Percentiles rank a stretch among this genome's conserved stretches.
Evolutionary conservation across 2,888 invertebrate species (phyloP).

Genomic region (Neoitamus cyanurus): DNA sequence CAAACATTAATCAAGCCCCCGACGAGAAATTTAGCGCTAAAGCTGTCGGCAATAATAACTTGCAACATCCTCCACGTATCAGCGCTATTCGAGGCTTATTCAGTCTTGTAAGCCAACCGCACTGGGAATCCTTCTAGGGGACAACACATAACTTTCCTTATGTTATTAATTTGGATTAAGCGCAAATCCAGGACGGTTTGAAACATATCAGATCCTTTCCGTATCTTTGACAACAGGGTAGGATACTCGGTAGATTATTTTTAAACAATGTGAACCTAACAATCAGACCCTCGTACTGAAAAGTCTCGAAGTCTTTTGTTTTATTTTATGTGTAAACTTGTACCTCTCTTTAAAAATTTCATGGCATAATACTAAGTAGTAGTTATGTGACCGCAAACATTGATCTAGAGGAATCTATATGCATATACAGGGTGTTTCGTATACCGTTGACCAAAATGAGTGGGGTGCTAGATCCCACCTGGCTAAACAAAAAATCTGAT

Average conservation of each 20-base stretch:
- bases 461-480: too few species aligned
- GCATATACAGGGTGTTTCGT: too few species aligned
- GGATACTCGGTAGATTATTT: neutral
- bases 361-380: too few species aligned
- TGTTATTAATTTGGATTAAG: conserved; percentile 32
- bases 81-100: neutral
- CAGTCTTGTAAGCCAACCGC: neutral
- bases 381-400: too few species aligned
- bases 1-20: conserved; percentile 50
- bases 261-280: neutral
- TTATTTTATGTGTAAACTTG: neutral
- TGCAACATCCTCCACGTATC: conserved; percentile 20
- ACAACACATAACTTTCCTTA: conserved; percentile 6
- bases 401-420: too few species aligned
- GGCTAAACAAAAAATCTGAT: too few species aligned
- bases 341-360: neutral
- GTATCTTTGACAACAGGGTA: neutral
- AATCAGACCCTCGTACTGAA: neutral
- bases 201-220: neutral
- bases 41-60: conserved; percentile 46
- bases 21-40: conserved; percentile 49
- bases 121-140: conserved; percentile 8
- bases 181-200: neutral
- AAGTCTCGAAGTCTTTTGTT: neutral
- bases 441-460: too few species aligned